Conservation (phyloP, 53 echinoderm and acorn worm species). For the Actinopyga echinites region DNA sequence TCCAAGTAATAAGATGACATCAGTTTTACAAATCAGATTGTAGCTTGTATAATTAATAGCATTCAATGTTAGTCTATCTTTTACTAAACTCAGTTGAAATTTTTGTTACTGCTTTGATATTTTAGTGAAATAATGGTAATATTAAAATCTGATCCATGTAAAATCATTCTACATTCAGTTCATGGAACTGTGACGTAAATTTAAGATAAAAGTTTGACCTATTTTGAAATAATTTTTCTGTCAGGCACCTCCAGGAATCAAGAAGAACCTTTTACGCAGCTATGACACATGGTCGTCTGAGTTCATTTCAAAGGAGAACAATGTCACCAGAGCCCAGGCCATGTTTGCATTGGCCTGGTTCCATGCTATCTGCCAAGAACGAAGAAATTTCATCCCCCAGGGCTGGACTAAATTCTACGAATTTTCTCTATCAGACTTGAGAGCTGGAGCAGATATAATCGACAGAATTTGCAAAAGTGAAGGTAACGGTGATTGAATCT, state of each 20-base stretch:
- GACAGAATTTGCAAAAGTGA: conserved; percentile 73
- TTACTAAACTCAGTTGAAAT: no score
- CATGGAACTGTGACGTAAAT: no score
- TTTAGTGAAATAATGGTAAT: no score
- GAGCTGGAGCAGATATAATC: conserved; percentile 97
- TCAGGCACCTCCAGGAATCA: conserved; percentile 97
- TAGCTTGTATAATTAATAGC: no score
- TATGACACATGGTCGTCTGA: conserved; percentile 96
- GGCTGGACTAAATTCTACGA: conserved; percentile 99
- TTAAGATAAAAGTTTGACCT: no score
- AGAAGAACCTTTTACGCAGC: conserved; percentile 94
- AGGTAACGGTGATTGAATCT: conserved; percentile 29
- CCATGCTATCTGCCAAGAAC: conserved; percentile 94
- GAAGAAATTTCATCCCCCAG: conserved; percentile 97
- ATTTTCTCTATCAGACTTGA: conserved; percentile 90
- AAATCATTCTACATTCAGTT: no score
- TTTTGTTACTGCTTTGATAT: no score
- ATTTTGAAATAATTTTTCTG: neutral
- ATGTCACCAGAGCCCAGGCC: conserved; percentile 85
- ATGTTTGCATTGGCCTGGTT: conserved; percentile 99
- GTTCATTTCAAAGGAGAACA: conserved; percentile 87
- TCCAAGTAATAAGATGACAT: no score
- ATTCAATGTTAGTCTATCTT: no score
- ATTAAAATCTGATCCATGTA: no score
- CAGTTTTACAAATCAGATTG: no score